Base-by-base conservation (phyloP, 2,888 invertebrate genomes). In the Incurvaria masculella region DNA sequence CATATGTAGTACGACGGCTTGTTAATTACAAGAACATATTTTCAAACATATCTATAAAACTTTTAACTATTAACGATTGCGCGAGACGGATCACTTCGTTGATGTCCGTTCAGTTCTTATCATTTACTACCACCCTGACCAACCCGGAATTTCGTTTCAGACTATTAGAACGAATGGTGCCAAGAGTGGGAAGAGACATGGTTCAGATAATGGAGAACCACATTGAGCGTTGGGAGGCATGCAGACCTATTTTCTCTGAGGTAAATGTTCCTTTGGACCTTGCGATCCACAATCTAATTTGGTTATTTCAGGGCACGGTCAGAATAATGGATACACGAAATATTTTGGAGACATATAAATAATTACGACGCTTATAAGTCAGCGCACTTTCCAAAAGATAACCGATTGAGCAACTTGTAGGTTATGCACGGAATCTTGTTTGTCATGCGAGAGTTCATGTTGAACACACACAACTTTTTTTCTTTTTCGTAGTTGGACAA, bases 161-260 rank as follows among this genome's bases (percentile, higher is more conserved):
- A 4, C 69, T 79, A 48, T 58, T 86, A 45, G 71, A 75, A 4
- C 63, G 57, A 43, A 67, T 87, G 19, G 70, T 86, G 55, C 83
- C 85, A 0, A 68, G 67, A 51, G 70, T 76, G 1, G 58, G 64
- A 11, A 52, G 65, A 33, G 33, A 6, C 1, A 74, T 81, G 49
- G 63, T 73, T 1, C 61, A 69, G 42, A 75, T 81, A 26, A 64
- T 86, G 26, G 72, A 81, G 48, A 70, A 70, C 21, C 85, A 86
- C 55, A 72, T 82, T 2, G 68, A 74, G 45, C 72, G 79, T 50
- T 87, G 87, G 87, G 79, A 81, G 23, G 70, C 72, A 1, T 72
- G 85, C 0, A 70, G 56, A 49, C 59, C 69, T 2, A 57, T 73
- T 38, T 78, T 78, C 56, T 61, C 68, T 2, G 69, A 72, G 68